A percentile compares a stretch with the other conserved stretches of the same genome.
phyloP scores from a whole-genome alignment of 2,888 invertebrate species.

The Cryptocheilus praepositus region DNA sequence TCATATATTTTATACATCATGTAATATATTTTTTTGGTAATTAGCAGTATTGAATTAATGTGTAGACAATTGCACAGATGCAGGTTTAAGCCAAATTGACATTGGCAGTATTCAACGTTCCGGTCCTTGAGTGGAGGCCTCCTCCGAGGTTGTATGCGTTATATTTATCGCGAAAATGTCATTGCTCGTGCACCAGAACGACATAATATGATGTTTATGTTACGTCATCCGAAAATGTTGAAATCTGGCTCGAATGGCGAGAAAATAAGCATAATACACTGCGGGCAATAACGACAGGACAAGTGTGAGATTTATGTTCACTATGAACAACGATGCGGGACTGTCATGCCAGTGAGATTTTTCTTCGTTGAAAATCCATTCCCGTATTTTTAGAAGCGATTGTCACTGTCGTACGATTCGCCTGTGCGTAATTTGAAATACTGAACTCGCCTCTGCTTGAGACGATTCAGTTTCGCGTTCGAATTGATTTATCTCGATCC shows the following conservation, averaged over 20 bases:
- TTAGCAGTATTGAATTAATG: too few species aligned
- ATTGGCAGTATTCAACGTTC: slow-evolving; percentile 46
- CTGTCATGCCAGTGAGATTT: slow-evolving; percentile 1
- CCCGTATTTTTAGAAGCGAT: too few species aligned
- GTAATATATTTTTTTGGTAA: too few species aligned
- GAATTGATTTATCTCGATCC: slow-evolving; percentile 21
- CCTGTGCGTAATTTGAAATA: background rate
- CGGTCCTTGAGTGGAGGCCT: slow-evolving; percentile 40
- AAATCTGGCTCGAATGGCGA: slow-evolving; percentile 18
- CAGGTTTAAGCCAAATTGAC: slow-evolving; percentile 37
- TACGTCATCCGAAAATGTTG: slow-evolving; percentile 8
- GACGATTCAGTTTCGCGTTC: too few species aligned
- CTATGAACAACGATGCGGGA: background rate
- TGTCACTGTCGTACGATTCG: too few species aligned
- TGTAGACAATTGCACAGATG: too few species aligned
- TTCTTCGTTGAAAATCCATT: too few species aligned
- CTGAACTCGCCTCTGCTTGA: too few species aligned
- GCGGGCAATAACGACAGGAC: background rate
- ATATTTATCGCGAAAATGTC: slow-evolving; percentile 43
- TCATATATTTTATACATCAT: too few species aligned
- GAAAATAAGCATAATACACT: slow-evolving; percentile 6
- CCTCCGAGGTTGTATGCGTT: slow-evolving; percentile 33
- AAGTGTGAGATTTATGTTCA: slow-evolving; percentile 8
- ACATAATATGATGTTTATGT: slow-evolving; percentile 24
- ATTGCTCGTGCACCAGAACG: slow-evolving; percentile 36